phyloP scores from a whole-genome alignment of 2,113 vertebrate species.

The Sebastes schlegelii region DNA sequence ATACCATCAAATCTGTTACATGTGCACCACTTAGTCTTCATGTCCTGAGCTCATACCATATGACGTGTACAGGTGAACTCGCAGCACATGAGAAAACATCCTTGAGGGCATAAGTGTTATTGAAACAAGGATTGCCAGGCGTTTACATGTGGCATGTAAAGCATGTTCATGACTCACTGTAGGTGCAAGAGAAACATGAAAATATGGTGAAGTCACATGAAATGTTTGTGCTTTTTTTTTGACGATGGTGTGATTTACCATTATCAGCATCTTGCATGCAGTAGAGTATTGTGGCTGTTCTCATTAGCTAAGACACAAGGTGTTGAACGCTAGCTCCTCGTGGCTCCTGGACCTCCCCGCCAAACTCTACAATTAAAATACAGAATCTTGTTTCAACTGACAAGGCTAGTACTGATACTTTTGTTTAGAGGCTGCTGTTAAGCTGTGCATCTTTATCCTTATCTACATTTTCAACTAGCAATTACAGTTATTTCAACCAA shows the following conservation, averaged over 20 bases:
- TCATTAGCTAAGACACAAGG: not conserved
- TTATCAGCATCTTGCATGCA: not conserved
- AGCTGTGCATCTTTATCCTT: too few relatives aligned
- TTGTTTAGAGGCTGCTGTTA: too few relatives aligned
- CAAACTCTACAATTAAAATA: too few relatives aligned
- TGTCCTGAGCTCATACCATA: slow-evolving; percentile 5
- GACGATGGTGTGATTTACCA: not conserved
- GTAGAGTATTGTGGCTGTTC: not conserved
- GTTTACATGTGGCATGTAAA: not conserved
- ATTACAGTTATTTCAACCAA: not conserved
- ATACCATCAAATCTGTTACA: slow-evolving; percentile 20
- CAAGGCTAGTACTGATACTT: too few relatives aligned
- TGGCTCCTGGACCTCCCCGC: too few relatives aligned
- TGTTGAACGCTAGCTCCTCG: not conserved
- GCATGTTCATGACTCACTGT: too few relatives aligned
- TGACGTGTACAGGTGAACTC: slow-evolving; percentile 28
- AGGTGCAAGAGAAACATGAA: too few relatives aligned
- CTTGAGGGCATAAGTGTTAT: not conserved
- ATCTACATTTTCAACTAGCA: too few relatives aligned
- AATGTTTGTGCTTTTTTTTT: not conserved
- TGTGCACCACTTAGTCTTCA: not conserved
- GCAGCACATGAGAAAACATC: not conserved
- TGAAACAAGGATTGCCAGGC: not conserved
- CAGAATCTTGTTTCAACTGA: too few relatives aligned
- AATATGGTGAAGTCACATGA: not conserved